phyloP scores from a whole-genome alignment of 2,797 vertebrate species.

The Prionace glauca region DNA sequence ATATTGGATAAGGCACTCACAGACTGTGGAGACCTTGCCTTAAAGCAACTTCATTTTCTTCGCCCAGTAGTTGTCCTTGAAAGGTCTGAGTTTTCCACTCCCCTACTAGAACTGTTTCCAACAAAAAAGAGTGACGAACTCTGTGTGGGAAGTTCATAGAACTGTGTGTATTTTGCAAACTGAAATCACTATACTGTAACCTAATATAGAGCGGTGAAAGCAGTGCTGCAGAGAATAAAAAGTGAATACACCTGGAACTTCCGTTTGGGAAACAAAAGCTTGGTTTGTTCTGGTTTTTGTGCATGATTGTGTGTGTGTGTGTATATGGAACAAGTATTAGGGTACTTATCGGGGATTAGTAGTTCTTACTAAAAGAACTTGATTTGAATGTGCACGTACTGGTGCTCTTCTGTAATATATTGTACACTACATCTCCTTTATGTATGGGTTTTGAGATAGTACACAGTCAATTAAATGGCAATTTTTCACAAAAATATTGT shows the following conservation, averaged over 20 bases:
- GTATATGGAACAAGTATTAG: slow-evolving; percentile 65
- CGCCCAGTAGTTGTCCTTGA: slow-evolving; percentile 95
- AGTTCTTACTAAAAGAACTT: slow-evolving; percentile 53
- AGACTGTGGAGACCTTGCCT: slow-evolving; percentile 92
- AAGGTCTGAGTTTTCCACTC: slow-evolving; percentile 78
- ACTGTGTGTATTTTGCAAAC: slow-evolving; percentile 49
- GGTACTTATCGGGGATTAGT: slow-evolving; percentile 57
- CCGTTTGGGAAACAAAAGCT: slow-evolving; percentile 60
- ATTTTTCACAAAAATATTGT: slow-evolving; percentile 38
- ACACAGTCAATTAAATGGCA: slow-evolving; percentile 39
- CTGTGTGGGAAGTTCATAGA: slow-evolving; percentile 76
- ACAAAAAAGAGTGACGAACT: slow-evolving; percentile 79
- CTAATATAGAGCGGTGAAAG: slow-evolving; percentile 53
- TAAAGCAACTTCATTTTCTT: slow-evolving; percentile 97
- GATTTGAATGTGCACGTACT: slow-evolving; percentile 73
- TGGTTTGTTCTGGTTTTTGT: slow-evolving; percentile 46
- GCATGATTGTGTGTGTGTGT: slow-evolving; percentile 58
- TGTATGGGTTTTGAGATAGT: slow-evolving; percentile 39
- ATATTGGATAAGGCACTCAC: slow-evolving; percentile 92
- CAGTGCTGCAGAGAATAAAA: slow-evolving; percentile 67
- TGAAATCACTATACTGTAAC: slow-evolving; percentile 54
- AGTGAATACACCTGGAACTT: slow-evolving; percentile 57
- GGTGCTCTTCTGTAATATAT: slow-evolving; percentile 74
- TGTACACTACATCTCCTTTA: slow-evolving; percentile 69
- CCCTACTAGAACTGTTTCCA: slow-evolving; percentile 80